Evolutionary conservation across 2,888 invertebrate species (phyloP).

Genomic region (Aradus depressus): DNA sequence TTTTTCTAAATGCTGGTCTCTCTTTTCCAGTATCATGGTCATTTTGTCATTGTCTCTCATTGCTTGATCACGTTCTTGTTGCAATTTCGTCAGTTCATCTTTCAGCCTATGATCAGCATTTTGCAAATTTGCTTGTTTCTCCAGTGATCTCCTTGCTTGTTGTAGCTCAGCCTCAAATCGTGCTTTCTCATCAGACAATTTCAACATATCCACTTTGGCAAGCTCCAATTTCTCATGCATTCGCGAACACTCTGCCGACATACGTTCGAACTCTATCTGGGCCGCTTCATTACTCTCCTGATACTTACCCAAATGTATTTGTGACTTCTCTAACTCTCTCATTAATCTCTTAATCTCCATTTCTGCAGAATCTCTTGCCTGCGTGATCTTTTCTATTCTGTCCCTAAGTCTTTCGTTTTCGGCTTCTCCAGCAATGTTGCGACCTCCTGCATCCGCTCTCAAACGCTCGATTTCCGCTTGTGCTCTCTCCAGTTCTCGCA

Average conservation of each 20-base stretch:
- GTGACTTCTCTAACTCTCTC: conserved; percentile 76
- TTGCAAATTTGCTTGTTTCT: conserved; percentile 49
- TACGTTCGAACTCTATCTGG: conserved; percentile 72
- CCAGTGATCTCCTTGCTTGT: conserved; percentile 50
- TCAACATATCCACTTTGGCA: conserved; percentile 41
- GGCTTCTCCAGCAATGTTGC: conserved; percentile 45
- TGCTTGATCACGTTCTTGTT: conserved; percentile 60
- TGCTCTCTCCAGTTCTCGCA: conserved; percentile 56
- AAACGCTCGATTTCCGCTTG: conserved; percentile 65
- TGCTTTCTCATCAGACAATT: conserved; percentile 48
- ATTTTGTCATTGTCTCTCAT: conserved; percentile 66
- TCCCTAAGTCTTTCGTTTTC: conserved; percentile 77
- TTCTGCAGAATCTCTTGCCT: conserved; percentile 70
- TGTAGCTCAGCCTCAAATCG: conserved; percentile 60
- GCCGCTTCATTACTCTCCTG: conserved; percentile 73
- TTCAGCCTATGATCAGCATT: conserved; percentile 55
- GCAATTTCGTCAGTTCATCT: conserved; percentile 58
- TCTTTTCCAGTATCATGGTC: conserved; percentile 40
- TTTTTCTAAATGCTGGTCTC: conserved; percentile 43
- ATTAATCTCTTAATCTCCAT: conserved; percentile 76
- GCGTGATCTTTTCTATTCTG: conserved; percentile 73
- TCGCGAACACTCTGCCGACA: conserved; percentile 68
- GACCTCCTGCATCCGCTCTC: conserved; percentile 47
- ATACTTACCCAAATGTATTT: conserved; percentile 69
- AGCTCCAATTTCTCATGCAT: conserved; percentile 71